Base-by-base conservation (phyloP, 1,140 invertebrate species). In the Pseudomyrmex pallidus region DNA sequence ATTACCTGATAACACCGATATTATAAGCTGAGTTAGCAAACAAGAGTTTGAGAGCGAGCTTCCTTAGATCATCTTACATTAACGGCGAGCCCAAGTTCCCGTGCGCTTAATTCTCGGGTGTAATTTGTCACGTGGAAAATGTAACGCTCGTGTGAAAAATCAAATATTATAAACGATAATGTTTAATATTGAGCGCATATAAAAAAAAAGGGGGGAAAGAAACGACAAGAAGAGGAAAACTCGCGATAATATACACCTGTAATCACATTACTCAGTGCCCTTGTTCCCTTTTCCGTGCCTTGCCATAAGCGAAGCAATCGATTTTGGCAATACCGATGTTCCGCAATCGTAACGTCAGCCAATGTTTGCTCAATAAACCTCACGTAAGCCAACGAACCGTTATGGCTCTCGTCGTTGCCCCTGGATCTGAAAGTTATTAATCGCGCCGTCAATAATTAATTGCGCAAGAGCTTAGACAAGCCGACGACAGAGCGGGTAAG, bases 321-420 rank as follows among this genome's bases (percentile, higher is more conserved):
- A 74, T 87, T 88, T 74, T 85, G 83, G 62, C 56, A 67, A 80
- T 56, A 54, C 76, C 76, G 62, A 70, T 15, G 54, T 35, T 68
- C 17, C 52, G 50, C 66, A 62, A 88, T 85, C 72, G 67, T 62
- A 72, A 80, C 52, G 83, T 86, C 84, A 76, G 73, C 56, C 57
- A 70, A 86, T 89, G 87, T 89, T 88, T 86, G 80, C 80, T 88
- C 84, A 70, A 89, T 89, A 89, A 88, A 88, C 84, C 74, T 66
- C 63, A 46, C 62, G 52, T 56, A 73, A 85, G 64, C 66, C 73
- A 50, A 74, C 73, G 84, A 83, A 83, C 77, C 84, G 77, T 62
- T 73, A 35, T 74, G 57, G 22, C 22, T 52, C 74, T 74, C 48
- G 68, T 74, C 48, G 68, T 48, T 74, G 46, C 84, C 68, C 68